Percentiles rank a stretch among this genome's conserved stretches.
These are phyloP conservation scores for Acronicta psi DNA, from an alignment of 2,888 invertebrate species.

Conservation along the genomic window DNA sequence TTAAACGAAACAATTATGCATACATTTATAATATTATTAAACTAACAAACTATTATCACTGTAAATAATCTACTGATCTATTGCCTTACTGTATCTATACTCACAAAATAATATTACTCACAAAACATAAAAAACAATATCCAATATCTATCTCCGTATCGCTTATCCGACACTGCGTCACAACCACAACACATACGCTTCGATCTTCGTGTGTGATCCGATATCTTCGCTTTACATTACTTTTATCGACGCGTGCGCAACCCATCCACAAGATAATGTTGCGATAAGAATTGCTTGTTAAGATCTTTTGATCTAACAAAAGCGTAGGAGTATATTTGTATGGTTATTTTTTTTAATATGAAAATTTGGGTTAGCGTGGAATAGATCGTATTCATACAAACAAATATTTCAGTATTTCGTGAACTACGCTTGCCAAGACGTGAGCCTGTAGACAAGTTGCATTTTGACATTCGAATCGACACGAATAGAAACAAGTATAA, in stretches of 20 bases:
- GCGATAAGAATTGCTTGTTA: slow-evolving; percentile 56
- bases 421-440: too few relatives aligned
- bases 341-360: slow-evolving; percentile 19
- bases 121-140: background rate
- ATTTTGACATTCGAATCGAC: too few relatives aligned
- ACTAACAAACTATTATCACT: too few relatives aligned
- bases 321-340: slow-evolving; percentile 41
- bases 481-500: too few relatives aligned
- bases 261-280: slow-evolving; percentile 44
- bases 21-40: too few relatives aligned
- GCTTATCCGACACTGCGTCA: slow-evolving; percentile 15
- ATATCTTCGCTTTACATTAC: slow-evolving; percentile 55
- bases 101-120: too few relatives aligned
- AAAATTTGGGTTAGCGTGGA: background rate
- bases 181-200: background rate
- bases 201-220: slow-evolving; percentile 59
- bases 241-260: slow-evolving; percentile 59
- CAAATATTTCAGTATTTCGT: too few relatives aligned
- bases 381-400: too few relatives aligned
- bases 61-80: too few relatives aligned
- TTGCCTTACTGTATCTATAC: too few relatives aligned
- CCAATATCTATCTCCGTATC: background rate
- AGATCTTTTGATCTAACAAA: slow-evolving; percentile 47
- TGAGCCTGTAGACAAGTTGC: too few relatives aligned
- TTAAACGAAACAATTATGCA: too few relatives aligned